Percentiles rank a stretch among this genome's conserved stretches.
Evolutionary conservation across 37 sponge, comb jelly and placozoan genomes (phyloP).

Genomic region (Spongia lamella): DNA sequence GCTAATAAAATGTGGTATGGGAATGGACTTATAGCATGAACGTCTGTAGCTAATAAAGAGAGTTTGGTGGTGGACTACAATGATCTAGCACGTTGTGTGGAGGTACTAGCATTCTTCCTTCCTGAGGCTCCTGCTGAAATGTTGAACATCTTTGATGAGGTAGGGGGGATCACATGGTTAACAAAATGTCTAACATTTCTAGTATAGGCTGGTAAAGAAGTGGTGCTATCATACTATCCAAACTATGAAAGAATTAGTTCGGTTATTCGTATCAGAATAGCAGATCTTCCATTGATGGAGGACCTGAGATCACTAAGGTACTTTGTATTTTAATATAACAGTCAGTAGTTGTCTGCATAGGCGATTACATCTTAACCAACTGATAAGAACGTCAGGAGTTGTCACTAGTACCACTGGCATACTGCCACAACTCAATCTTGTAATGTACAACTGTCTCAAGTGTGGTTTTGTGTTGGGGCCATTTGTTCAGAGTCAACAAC

Average conservation of each 20-base stretch:
- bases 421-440: conserved; percentile 95
- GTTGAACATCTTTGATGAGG: conserved; percentile 97
- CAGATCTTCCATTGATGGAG: conserved; percentile 96
- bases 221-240: conserved; percentile 89
- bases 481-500: conserved; percentile 90
- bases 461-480: conserved; percentile 94
- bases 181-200: not conserved
- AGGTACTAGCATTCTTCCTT: conserved; percentile 95
- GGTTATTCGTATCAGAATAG: conserved; percentile 90
- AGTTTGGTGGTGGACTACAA: conserved; percentile 96
- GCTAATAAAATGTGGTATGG: too few species aligned
- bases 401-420: conserved; percentile 93
- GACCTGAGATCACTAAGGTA: conserved; percentile 94
- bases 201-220: conserved; percentile 90
- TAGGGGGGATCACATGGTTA: conserved; percentile 4
- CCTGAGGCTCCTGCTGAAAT: conserved; percentile 99
- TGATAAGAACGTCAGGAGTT: conserved; percentile 93
- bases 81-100: conserved; percentile 68
- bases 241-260: conserved; percentile 88
- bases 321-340: too few species aligned
- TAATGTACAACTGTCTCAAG: conserved; percentile 95
- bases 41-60: conserved; percentile 73
- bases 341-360: too few species aligned
- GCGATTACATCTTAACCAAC: conserved; percentile 96
- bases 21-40: too few species aligned